Percentiles rank a stretch among this genome's conserved stretches.
These are phyloP conservation scores for Oreochromis grahami DNA, from an alignment of 2,797 vertebrate species.

Conservation along the genomic window DNA sequence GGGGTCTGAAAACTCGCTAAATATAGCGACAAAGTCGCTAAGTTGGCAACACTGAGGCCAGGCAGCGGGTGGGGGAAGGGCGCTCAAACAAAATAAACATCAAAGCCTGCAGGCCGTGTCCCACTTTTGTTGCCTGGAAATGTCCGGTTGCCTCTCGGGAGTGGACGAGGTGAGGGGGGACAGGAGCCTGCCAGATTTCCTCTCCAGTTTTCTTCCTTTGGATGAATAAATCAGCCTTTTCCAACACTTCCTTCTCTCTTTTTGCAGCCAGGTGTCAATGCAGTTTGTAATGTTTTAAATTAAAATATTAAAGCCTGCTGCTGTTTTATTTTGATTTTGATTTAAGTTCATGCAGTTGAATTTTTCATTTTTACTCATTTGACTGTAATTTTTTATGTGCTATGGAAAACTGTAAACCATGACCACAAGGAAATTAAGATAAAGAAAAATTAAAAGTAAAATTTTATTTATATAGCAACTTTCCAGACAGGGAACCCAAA, in stretches of 20 bases:
- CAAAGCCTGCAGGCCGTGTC: slow-evolving; percentile 76
- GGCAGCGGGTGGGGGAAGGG: background rate
- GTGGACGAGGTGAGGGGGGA: slow-evolving; percentile 35
- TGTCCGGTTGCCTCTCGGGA: slow-evolving; percentile 53
- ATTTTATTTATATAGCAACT: background rate
- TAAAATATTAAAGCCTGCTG: background rate
- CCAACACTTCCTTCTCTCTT: slow-evolving; percentile 57
- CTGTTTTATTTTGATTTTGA: background rate
- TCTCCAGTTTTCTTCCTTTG: slow-evolving; percentile 67
- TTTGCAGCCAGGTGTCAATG: background rate
- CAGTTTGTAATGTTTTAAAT: background rate
- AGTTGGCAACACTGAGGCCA: too few species aligned
- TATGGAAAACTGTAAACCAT: background rate
- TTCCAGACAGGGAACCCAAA: background rate
- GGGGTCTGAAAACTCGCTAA: too few species aligned
- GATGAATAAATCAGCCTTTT: slow-evolving; percentile 79
- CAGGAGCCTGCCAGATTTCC: slow-evolving; percentile 71
- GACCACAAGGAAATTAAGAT: background rate
- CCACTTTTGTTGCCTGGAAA: slow-evolving; percentile 82
- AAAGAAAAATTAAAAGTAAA: background rate
- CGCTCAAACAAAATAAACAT: slow-evolving; percentile 70
- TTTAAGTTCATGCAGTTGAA: background rate
- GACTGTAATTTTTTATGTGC: background rate
- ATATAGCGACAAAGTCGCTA: too few species aligned
- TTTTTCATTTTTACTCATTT: background rate